Evolutionary conservation across 2,113 vertebrate genomes (phyloP).

Genomic region (Amphiprion ocellaris): DNA sequence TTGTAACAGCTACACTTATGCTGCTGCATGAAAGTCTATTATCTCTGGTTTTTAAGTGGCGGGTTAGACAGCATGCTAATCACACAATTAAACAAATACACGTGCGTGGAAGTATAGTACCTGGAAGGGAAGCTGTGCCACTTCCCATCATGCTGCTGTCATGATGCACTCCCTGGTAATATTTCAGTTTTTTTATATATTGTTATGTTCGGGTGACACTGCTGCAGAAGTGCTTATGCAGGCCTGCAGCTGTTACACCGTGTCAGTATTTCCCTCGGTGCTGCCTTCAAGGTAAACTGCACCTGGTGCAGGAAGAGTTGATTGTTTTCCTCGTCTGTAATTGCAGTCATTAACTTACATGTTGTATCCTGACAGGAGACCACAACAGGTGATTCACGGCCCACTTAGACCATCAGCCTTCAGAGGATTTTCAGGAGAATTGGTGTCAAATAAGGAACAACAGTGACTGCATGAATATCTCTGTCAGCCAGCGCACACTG

Average conservation of each 20-base stretch:
- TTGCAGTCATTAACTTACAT: slow-evolving; percentile 2
- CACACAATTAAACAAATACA: slow-evolving; percentile 37
- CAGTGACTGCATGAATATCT: not conserved
- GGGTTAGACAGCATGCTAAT: slow-evolving; percentile 23
- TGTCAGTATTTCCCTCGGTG: slow-evolving; percentile 2
- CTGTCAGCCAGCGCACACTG: not conserved
- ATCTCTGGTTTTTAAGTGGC: not conserved
- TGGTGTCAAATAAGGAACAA: slow-evolving; percentile 5
- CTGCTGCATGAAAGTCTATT: slow-evolving; percentile 20
- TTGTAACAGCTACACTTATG: slow-evolving; percentile 7
- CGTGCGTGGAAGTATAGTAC: not conserved
- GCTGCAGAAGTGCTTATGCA: not conserved
- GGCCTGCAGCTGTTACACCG: not conserved
- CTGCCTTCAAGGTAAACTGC: not conserved
- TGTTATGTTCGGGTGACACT: not conserved
- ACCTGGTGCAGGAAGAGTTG: not conserved
- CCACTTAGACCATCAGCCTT: not conserved
- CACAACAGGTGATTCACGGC: slow-evolving; percentile 2
- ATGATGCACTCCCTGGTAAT: slow-evolving; percentile 18
- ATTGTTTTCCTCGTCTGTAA: slow-evolving; percentile 7
- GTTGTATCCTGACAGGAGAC: not conserved
- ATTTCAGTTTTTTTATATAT: not conserved
- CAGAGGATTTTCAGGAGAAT: not conserved
- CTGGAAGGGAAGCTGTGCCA: slow-evolving; percentile 32
- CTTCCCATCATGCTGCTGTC: slow-evolving; percentile 23